Evolutionary conservation across 2,888 invertebrate species (phyloP), one percentile per base, ranked within the genome.

Genomic region (Trachelus stipa): DNA sequence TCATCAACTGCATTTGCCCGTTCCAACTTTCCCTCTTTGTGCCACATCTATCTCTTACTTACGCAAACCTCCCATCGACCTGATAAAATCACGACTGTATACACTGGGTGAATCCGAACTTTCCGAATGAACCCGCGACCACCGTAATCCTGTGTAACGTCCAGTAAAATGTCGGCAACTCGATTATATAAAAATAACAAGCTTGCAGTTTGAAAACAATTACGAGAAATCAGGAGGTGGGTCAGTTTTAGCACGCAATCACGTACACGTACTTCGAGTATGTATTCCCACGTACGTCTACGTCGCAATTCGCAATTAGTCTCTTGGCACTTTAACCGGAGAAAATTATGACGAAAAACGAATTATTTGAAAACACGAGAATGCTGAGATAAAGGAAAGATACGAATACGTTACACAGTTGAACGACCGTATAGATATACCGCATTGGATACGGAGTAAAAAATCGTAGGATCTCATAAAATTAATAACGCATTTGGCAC

Each of bases 1-100:
- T 79, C 75, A 68, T 69, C 81, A 80, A 1, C 23, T 56, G 23
- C 56, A 56, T 56, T 56, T 56, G 23, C 56, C 23, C 56, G 0
- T 23, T 56, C 56, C 56, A 23, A 56, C 56, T 56, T 56, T 56
- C 23, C 56, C 23, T 56, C 23, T 9, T 56, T 56, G 56, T 6
- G 23, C 9, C 56, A 9, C 23, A 56, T 56, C 56, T 23, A 9
- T 56, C 56, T 9, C 23, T 56, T 56, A 56, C 56, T 23, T 56
- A 15, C 56, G 56, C 23, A 56, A 56, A 56, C 56, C 56, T 9
- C 15, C 15, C 40, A 40, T 40, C 40, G 40, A 40, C 40, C 40
- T 40, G 40, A 40, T 40, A 56, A 15, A 15, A 56, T 56, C 56
- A 15, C 56, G 23, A 56, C 56, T 23, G 56, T 6, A 4, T 4